Percentiles rank a stretch among this genome's conserved stretches.
Conservation (phyloP, 53 echinoderm and acorn worm genomes). For the Zoroaster sp. region DNA sequence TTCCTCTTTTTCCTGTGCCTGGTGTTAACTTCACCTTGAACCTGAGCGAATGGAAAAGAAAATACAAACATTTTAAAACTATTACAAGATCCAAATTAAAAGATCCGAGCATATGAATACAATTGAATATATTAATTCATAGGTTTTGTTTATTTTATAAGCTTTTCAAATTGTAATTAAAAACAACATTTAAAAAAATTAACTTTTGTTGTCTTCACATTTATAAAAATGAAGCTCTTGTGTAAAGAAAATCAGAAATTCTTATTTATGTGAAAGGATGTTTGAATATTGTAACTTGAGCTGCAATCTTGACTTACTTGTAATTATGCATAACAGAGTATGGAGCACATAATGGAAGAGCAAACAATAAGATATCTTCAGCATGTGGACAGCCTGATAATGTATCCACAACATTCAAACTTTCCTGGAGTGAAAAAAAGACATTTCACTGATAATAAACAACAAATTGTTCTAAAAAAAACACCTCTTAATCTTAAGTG, state of each 20-base stretch:
- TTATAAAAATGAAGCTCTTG: background rate
- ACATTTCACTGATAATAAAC: no score
- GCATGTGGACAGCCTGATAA: slow-evolving; percentile 78
- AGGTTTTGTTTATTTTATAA: no score
- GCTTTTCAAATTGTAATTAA: no score
- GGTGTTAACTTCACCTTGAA: slow-evolving; percentile 97
- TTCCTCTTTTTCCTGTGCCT: slow-evolving; percentile 89
- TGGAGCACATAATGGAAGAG: slow-evolving; percentile 94
- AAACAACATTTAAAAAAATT: no score
- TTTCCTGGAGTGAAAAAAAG: no score
- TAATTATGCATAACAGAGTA: slow-evolving; percentile 94
- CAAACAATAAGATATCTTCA: slow-evolving; percentile 87
- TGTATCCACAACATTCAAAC: slow-evolving; percentile 83
- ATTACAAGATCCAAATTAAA: no score
- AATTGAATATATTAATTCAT: background rate
- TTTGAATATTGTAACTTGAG: background rate
- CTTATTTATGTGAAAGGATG: background rate
- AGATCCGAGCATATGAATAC: no score
- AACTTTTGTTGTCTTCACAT: no score
- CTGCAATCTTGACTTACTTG: slow-evolving; percentile 95
- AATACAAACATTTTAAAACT: no score
- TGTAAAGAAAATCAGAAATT: background rate
- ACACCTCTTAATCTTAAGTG: no score
- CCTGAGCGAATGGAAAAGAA: slow-evolving; percentile 29
- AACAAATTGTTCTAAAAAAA: no score